Evolutionary conservation across 2,113 vertebrate genomes (phyloP).

Genomic region (Anseranas semipalmata): DNA sequence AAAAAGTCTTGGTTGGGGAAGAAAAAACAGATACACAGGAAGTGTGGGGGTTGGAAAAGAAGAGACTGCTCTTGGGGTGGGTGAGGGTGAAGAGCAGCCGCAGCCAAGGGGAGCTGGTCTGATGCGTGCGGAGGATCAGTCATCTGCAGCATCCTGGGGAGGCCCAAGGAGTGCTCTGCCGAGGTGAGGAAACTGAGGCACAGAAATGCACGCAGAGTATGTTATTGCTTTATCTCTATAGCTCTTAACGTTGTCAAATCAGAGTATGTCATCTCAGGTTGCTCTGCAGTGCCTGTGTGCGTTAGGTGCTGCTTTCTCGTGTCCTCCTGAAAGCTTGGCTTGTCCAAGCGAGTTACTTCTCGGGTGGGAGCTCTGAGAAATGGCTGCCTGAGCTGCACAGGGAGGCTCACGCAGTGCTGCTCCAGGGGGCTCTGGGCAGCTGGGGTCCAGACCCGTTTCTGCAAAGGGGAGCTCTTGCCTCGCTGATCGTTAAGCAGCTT

Average conservation of each 20-base stretch:
- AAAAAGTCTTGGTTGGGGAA: constrained; percentile 11
- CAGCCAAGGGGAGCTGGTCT: not conserved
- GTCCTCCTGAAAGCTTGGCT: not conserved
- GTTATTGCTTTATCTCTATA: not conserved
- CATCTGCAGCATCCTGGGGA: not conserved
- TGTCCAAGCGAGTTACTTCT: rapidly evolving
- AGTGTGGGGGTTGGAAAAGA: constrained; percentile 53
- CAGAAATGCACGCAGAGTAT: not conserved
- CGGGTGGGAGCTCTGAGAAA: not conserved
- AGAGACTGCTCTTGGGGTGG: not conserved
- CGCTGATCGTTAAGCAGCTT: rapidly evolving
- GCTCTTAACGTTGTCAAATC: not conserved
- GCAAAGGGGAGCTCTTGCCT: not conserved
- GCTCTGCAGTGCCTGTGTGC: not conserved
- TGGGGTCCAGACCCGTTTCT: not conserved
- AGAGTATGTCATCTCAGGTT: not conserved
- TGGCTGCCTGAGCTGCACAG: not conserved
- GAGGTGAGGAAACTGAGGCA: not conserved
- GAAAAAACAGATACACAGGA: constrained; percentile 52
- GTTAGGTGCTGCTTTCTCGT: not conserved
- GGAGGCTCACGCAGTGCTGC: too few relatives aligned
- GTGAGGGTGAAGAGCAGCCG: not conserved
- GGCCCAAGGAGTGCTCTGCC: rapidly evolving
- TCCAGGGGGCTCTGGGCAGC: not conserved
- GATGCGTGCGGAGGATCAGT: not conserved